phyloP scores from a whole-genome alignment of 2,113 vertebrate species.

The Mohoua ochrocephala region DNA sequence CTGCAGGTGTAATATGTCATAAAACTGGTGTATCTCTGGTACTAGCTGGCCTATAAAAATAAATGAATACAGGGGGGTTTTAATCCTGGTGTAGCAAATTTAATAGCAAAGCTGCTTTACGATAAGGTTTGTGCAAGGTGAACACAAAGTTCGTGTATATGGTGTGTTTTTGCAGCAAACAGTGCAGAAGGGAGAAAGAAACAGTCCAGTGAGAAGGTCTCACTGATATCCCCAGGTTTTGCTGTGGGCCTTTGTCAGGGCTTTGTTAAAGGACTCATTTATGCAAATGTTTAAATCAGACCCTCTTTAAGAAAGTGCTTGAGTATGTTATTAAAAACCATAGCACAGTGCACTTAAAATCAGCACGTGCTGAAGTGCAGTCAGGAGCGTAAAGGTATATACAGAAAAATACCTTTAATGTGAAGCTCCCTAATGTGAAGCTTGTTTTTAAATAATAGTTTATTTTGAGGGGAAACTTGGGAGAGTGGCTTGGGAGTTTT shows the following conservation, averaged over 20 bases:
- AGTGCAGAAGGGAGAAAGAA: neutral
- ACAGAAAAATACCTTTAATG: neutral
- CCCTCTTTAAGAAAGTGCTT: neutral
- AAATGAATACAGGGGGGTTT: neutral
- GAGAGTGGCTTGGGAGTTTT: neutral
- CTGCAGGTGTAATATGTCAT: neutral
- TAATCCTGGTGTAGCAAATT: neutral
- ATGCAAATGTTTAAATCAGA: neutral
- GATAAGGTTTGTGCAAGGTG: neutral
- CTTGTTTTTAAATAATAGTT: neutral
- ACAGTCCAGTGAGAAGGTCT: neutral
- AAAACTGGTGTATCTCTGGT: neutral
- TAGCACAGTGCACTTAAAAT: neutral
- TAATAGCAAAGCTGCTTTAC: neutral
- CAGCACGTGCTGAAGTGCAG: neutral
- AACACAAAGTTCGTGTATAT: accelerated
- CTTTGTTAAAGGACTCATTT: neutral
- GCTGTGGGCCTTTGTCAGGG: neutral
- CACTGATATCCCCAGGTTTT: neutral
- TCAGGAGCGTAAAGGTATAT: neutral
- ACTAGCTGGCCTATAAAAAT: neutral
- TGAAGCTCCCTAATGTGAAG: accelerated
- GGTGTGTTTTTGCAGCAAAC: neutral
- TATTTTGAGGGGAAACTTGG: neutral
- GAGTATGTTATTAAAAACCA: neutral